Evolutionary conservation across 1,140 invertebrate genomes (phyloP), one percentile per base, ranked within the genome.

Genomic region (Tetragnatha versicolor): DNA sequence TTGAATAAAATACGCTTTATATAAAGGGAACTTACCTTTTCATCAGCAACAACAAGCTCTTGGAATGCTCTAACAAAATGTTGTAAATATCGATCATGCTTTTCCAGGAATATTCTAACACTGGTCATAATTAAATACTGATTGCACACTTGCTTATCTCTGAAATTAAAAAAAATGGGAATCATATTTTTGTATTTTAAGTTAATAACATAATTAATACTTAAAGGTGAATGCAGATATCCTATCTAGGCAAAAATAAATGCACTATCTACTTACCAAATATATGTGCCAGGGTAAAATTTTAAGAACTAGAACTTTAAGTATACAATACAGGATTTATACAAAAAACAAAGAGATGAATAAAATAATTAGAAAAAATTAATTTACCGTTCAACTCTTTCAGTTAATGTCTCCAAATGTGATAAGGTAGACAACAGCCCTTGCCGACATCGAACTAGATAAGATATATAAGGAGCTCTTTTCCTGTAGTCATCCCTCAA

Each of bases 391-490:
- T 85, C 87, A 88, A 87, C 81, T 80, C 86, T 82, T 76, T 83
- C 83, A 35, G 86, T 81, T 51, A 89, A 78, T 87, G 92, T 89
- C 76, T 95, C 90, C 42, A 96, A 86, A 83, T 93, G 92, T 68
- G 92, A 90, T 53, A 93, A 86, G 2, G 92, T 92, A n/a, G 91
- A 90, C 2, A 97, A 86, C 17, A 97, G 86, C 35, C 93, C 91
- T 83, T 96, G 93, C 53, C 93, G 89, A 84, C 93, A 94, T 79
- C 92, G 87, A 58, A 94, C 91, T 77, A 97, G 88, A 87, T 97
- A 97, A 5, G 93, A 90, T 51, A 94, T 90, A 83, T 97, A 97
- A 37, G 92, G 90, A 22, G 92, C 90, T 68, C 95, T 87, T 72
- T 90, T 89, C 70, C 91, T 87, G 84, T 95, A 92, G 83, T 97